A percentile compares a stretch with the other conserved stretches of the same genome.
These are phyloP conservation scores for Drosophila repleta DNA, from an alignment of 1,140 invertebrate species.

Conservation along the genomic window DNA sequence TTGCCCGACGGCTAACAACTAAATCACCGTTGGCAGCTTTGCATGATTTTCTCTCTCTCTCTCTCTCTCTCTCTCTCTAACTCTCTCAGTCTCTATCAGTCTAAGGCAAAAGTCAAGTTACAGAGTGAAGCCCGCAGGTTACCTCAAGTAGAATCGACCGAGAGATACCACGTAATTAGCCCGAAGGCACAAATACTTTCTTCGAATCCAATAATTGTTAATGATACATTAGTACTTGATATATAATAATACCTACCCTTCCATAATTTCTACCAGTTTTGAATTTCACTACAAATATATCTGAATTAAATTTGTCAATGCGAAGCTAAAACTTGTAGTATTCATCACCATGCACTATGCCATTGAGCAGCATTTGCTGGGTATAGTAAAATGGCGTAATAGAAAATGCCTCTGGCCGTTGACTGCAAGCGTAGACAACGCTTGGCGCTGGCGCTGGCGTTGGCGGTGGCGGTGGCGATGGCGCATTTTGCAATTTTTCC, in stretches of 20 bases:
- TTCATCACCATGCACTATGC: not conserved
- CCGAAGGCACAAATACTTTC: not conserved
- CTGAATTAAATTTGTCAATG: too few species aligned
- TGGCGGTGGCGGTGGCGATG: conserved; percentile 13
- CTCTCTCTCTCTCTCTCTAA: not conserved
- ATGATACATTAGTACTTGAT: too few species aligned
- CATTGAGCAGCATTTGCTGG: not conserved
- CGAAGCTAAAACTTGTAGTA: not conserved
- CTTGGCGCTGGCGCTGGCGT: not conserved
- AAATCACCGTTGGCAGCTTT: conserved; percentile 59
- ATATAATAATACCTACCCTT: too few species aligned
- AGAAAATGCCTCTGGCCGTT: conserved; percentile 35
- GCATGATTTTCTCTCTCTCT: conserved; percentile 38
- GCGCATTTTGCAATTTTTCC: conserved; percentile 47
- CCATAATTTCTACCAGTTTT: too few species aligned
- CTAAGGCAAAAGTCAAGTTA: conserved; percentile 36
- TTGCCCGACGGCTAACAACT: conserved; percentile 57
- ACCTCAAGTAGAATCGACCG: not conserved
- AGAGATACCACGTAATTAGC: conserved; percentile 2
- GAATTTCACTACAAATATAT: too few species aligned
- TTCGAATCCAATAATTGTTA: not conserved
- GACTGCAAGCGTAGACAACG: conserved; percentile 40
- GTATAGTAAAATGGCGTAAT: conserved; percentile 32
- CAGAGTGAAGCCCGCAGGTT: not conserved
- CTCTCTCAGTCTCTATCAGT: not conserved